Conservation (phyloP, 2,888 invertebrate species). For the Aphidius colemani region DNA sequence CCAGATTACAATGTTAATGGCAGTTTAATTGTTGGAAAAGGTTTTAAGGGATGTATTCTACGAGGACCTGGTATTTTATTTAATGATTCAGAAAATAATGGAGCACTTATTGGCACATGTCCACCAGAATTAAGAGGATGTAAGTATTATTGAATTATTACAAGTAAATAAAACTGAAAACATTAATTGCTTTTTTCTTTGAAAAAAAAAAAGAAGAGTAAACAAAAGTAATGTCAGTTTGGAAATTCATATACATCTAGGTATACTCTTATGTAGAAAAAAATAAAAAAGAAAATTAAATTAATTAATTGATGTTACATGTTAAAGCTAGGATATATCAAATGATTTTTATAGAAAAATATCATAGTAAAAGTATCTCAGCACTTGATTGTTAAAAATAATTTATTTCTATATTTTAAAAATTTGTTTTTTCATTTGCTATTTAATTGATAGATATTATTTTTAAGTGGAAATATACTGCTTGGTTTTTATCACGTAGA, state of each 20-base stretch:
- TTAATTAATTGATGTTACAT: background rate
- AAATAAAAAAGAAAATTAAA: too few species aligned
- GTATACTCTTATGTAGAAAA: too few species aligned
- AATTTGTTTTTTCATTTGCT: too few species aligned
- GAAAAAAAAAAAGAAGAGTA: too few species aligned
- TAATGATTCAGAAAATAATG: constrained; percentile 68
- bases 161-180: background rate
- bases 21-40: constrained; percentile 77
- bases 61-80: constrained; percentile 88
- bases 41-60: constrained; percentile 81
- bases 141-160: constrained; percentile 54
- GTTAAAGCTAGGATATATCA: background rate
- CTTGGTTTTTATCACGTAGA: constrained; percentile 32
- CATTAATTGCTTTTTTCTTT: too few species aligned
- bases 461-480: background rate
- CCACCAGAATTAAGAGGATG: constrained; percentile 76
- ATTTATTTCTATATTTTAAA: too few species aligned
- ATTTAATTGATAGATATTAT: too few species aligned
- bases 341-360: too few species aligned
- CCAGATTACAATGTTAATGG: constrained; percentile 75
- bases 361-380: background rate
- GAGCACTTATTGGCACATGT: constrained; percentile 77
- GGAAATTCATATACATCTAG: too few species aligned
- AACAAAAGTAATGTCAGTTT: too few species aligned
- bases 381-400: background rate